Evolutionary conservation across 2,888 invertebrate genomes (phyloP).

Genomic region (Operophtera brumata): DNA sequence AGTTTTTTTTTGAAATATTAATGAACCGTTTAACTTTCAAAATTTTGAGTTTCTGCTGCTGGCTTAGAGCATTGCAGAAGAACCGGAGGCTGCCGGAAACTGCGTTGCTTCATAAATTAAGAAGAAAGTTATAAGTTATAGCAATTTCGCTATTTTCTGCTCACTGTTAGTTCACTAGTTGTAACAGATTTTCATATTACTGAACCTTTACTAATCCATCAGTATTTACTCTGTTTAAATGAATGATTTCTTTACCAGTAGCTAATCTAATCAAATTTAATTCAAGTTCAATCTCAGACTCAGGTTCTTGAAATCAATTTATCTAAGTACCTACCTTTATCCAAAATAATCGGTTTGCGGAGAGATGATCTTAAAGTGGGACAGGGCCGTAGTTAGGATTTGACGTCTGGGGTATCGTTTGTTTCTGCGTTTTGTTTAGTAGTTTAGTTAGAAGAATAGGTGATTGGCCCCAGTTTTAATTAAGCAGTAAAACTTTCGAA

Average conservation of each 20-base stretch:
- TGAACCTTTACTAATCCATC: too few species aligned
- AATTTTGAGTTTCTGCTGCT: neutral
- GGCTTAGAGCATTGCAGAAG: too few species aligned
- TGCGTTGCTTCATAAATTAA: neutral
- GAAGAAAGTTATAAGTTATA: too few species aligned
- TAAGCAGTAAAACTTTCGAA: too few species aligned
- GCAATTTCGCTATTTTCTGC: too few species aligned
- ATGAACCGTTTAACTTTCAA: neutral
- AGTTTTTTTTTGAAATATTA: neutral
- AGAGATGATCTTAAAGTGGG: neutral
- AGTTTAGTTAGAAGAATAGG: too few species aligned
- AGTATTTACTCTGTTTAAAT: neutral
- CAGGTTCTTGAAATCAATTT: neutral
- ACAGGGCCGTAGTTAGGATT: neutral
- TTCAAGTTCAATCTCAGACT: neutral
- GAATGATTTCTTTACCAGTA: neutral
- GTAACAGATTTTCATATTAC: too few species aligned
- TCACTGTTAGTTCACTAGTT: too few species aligned
- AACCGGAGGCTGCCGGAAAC: neutral
- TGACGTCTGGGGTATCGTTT: too few species aligned
- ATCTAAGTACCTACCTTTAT: neutral
- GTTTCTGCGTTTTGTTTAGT: too few species aligned
- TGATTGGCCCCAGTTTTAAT: too few species aligned
- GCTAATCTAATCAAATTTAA: neutral
- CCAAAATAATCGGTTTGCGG: neutral